These are phyloP conservation scores for Sycon ciliatum DNA, from an alignment of 37 sponge, comb jelly and placozoan genomes.

Conservation along the genomic window DNA sequence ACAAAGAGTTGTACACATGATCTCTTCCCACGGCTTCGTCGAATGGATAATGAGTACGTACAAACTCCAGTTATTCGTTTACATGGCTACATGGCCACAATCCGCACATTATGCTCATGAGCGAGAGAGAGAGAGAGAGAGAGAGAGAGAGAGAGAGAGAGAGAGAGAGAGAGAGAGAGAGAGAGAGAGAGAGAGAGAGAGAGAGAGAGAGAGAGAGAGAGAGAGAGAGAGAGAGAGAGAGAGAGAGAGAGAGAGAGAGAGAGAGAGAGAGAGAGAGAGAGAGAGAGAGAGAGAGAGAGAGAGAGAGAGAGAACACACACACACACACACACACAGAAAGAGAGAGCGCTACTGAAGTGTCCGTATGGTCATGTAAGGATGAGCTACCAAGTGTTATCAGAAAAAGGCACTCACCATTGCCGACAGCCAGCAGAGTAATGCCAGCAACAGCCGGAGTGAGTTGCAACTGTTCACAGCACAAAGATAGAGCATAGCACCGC, in stretches of 20 bases:
- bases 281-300: neutral
- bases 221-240: neutral
- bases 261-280: neutral
- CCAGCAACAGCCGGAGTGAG: slow-evolving; percentile 63
- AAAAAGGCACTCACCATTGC: slow-evolving; percentile 46
- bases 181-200: neutral
- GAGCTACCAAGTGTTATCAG: neutral
- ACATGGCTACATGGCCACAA: neutral
- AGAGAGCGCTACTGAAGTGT: slow-evolving; percentile 9
- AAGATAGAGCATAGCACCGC: too few relatives aligned
- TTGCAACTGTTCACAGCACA: slow-evolving; percentile 49
- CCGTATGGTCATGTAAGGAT: slow-evolving; percentile 10
- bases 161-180: neutral
- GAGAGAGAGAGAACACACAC: too few relatives aligned
- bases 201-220: neutral
- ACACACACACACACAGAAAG: slow-evolving; percentile 28
- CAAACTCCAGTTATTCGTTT: too few relatives aligned
- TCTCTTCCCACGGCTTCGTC: too few relatives aligned
- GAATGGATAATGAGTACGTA: too few relatives aligned
- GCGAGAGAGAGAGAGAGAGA: neutral
- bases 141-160: neutral
- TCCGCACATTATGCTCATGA: too few relatives aligned
- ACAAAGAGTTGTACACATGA: too few relatives aligned
- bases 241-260: neutral
- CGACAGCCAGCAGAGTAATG: slow-evolving; percentile 66